Base-by-base conservation (phyloP, 2,113 vertebrate species). In the Dermatemys mawii region DNA sequence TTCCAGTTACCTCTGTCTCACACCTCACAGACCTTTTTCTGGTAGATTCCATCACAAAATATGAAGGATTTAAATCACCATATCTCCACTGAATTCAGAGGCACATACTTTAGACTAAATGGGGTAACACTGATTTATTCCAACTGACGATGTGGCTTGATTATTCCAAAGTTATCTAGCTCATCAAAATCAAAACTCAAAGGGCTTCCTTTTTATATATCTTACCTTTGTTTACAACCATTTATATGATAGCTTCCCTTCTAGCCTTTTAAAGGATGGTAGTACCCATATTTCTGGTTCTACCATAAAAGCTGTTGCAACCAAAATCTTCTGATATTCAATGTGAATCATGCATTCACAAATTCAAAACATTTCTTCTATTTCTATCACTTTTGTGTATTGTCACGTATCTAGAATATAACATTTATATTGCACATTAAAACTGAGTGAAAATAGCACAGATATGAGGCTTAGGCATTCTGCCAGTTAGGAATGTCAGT, bases 1-100 rank as follows among this genome's bases (percentile, higher is more conserved):
- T 73, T 81, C 92, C 8, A 16, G 44, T 92, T 91, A 78, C 78
- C 14, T 79, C 19, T 82, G 17, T 51, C 49, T 70, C 41, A 88
- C 10, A 50, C 8, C 57, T 50, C 63, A 86, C 21, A 50, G 3
- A 87, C 8, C 32, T 14, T 79, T 48, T 75, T 86, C 22, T 48
- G 7, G 27, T 55, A 26, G 67, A 79, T 93, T 32, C 19, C 92
- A 46, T 35, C 60, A 38, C 4, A 87, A 44, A 85, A 78, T 3
- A n/a, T 11, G 26, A 78, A 87, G 32, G 7, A 83, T 19, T 51
- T 44, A 87, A 87, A 78, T 14, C 11, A 51, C 2, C 32, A 78
- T 49, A 82, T 21, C 21, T 8, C 4, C 21, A 79, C 57, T 90
- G 17, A 67, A 12, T 14, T 46, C 12, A 60, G 53, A 38, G 81